phyloP scores from a whole-genome alignment of 2,113 vertebrate genomes.

The Bos indicus region DNA sequence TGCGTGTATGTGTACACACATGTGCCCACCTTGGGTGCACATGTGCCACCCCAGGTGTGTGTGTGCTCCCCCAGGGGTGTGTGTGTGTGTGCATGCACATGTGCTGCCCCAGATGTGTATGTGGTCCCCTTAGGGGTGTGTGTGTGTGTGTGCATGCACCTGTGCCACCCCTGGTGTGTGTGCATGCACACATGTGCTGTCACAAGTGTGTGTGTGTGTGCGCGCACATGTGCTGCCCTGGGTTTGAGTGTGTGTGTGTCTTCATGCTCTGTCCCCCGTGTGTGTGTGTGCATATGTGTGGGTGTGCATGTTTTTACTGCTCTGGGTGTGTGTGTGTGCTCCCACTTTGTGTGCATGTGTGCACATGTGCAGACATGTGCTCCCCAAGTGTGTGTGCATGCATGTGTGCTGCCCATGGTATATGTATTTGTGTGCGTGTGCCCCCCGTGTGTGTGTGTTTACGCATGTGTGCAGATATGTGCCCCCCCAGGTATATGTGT shows the following conservation, averaged over 20 bases:
- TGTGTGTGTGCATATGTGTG: too few species aligned
- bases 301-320: background rate
- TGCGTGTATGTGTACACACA: background rate
- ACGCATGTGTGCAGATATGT: background rate
- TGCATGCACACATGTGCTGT: too few species aligned
- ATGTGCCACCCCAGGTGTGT: too few species aligned
- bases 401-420: background rate
- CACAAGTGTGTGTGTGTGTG: too few species aligned
- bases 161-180: too few species aligned
- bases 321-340: background rate
- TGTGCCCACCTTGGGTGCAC: too few species aligned
- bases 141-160: too few species aligned
- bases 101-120: background rate
- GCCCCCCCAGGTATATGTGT: background rate
- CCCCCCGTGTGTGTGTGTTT: accelerated
- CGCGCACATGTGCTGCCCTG: too few species aligned
- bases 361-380: background rate
- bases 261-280: too few species aligned
- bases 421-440: background rate
- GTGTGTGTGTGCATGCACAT: too few species aligned
- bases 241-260: too few species aligned
- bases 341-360: background rate
- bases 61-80: too few species aligned
- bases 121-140: background rate
- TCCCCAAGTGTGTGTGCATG: background rate